Percentiles rank a stretch among this genome's conserved stretches.
Conservation (phyloP, 2,888 invertebrate genomes). For the Glyphotaelius pellucidus region DNA sequence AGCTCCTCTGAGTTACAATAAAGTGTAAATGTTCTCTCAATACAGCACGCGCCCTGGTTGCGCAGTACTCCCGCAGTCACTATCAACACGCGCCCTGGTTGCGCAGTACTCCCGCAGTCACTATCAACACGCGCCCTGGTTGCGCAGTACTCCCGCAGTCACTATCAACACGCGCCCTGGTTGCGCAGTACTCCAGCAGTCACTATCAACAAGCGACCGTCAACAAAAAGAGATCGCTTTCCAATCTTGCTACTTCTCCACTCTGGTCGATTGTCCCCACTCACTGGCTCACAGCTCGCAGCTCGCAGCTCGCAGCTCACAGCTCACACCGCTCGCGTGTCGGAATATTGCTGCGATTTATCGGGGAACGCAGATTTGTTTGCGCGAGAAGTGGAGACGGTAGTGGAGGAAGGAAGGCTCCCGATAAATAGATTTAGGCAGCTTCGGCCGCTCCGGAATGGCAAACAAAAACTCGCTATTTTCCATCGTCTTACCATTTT, state of each 20-base stretch:
- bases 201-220: constrained; percentile 3
- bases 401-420: constrained; percentile 23
- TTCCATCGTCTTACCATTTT: constrained; percentile 42
- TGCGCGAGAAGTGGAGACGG: constrained; percentile 34
- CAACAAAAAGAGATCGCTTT: constrained; percentile 22
- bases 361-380: constrained; percentile 51
- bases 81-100: background rate
- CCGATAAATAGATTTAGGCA: constrained; percentile 55
- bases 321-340: background rate
- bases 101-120: background rate
- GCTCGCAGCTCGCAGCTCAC: background rate
- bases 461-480: constrained; percentile 37
- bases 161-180: background rate
- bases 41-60: background rate
- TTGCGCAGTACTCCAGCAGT: background rate
- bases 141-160: background rate
- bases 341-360: constrained; percentile 49
- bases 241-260: constrained; percentile 28
- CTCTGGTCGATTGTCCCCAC: constrained; percentile 37
- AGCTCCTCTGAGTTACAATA: too few species aligned
- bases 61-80: background rate
- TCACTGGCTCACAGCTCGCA: too few species aligned
- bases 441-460: constrained; percentile 21
- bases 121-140: background rate
- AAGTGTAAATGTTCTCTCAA: background rate